Base-by-base conservation (phyloP, 1,140 invertebrate genomes). In the Drosophila mauritiana region DNA sequence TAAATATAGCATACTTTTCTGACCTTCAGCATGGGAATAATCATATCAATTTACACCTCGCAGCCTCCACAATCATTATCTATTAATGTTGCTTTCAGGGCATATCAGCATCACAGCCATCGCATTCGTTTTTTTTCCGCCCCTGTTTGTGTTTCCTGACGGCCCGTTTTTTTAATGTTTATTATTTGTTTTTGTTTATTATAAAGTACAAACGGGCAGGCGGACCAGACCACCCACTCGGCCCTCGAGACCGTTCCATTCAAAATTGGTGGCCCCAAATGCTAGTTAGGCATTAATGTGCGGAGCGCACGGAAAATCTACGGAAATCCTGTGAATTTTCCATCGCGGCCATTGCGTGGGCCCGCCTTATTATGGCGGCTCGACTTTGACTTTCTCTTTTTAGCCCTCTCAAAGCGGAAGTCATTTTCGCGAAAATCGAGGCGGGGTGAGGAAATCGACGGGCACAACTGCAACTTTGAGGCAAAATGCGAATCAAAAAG, bases 251-350 rank as follows among this genome's bases (percentile, higher is more conserved):
- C 34, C 20, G 25, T 56, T 67, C 73, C 48, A 65, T 73, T 80
- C 56, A 59, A 73, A 73, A 45, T 79, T 49, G 40, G 51, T 13
- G 52, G 51, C 64, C 67, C 68, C 48, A 70, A 70, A 52, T 59
- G 78, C 79, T 82, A 62, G 79, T 82, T 82, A 67, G 67, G 59
- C 78, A 80, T 83, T 84, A 84, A 83, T 83, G 80, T 68, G 72
- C 48, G 34, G 78, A 75, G 70, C 61, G 79, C 80, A 83, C 80
- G 80, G 79, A 39, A 83, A 83, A 75, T 82, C 49, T 83, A 83
- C 80, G 80, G 80, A 83, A 84, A 84, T 84, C 76, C 80, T 80
- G 80, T 67, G 64, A 73, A 72, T 63, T 83, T 83, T 84, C 73
- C 36, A 15, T 40, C 20, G 58, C 64, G 20, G 43, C 51, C 65